phyloP scores from a whole-genome alignment of 2,888 invertebrate genomes.

The Megamerina dolium region DNA sequence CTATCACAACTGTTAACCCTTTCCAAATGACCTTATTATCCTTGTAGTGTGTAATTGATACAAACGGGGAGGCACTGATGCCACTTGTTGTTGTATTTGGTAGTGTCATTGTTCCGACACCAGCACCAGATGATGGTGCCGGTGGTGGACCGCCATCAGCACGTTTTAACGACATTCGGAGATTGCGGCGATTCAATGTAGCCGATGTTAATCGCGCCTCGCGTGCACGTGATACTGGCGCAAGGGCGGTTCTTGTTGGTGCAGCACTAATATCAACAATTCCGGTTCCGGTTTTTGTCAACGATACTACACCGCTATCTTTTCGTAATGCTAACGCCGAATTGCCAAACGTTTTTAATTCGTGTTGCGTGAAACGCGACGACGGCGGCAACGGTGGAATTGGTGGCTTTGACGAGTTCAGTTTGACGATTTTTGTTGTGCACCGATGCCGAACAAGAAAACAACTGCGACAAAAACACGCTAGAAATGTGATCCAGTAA shows the following conservation, averaged over 20 bases:
- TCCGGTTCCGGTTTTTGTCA: conserved; percentile 8
- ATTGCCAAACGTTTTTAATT: conserved; percentile 24
- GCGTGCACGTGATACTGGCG: conserved; percentile 7
- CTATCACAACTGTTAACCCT: too few species aligned
- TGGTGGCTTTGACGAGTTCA: conserved; percentile 42
- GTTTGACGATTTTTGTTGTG: conserved; percentile 25
- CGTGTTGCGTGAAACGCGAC: conserved; percentile 18
- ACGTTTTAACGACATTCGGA: conserved; percentile 41
- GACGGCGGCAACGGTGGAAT: conserved; percentile 30
- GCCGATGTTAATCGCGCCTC: conserved; percentile 30
- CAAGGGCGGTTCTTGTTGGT: background rate
- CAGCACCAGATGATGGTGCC: conserved; percentile 34
- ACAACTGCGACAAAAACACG: conserved; percentile 24
- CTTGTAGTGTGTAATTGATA: too few species aligned
- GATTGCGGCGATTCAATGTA: conserved; percentile 30
- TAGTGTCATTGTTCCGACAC: conserved; percentile 23
- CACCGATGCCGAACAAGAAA: conserved; percentile 13
- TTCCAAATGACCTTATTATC: too few species aligned
- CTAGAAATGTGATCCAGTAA: conserved; percentile 17
- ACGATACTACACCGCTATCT: conserved; percentile 19
- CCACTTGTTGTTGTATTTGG: conserved; percentile 10
- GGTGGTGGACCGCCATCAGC: conserved; percentile 37
- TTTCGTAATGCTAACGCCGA: conserved; percentile 23
- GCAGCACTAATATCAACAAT: background rate
- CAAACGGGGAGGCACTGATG: too few species aligned